phyloP scores from a whole-genome alignment of 2,888 invertebrate species.

The Eretmocerus hayati region DNA sequence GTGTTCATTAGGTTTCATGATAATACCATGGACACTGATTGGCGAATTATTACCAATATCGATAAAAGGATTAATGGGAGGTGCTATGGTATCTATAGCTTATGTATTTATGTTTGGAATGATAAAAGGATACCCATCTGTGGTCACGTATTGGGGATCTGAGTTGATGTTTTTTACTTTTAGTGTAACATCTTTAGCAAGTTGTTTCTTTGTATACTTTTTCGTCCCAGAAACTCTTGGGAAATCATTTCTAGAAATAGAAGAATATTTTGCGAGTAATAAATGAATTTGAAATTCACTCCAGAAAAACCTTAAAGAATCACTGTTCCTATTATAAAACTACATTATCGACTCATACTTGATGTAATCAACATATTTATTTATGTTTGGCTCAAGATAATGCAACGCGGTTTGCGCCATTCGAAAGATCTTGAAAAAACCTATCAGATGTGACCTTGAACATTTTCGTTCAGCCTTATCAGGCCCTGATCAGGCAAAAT shows the following conservation, averaged over 20 bases:
- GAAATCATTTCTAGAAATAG: slow-evolving; percentile 53
- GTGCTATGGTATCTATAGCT: slow-evolving; percentile 50
- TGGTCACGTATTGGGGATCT: slow-evolving; percentile 44
- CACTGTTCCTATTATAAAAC: too few species aligned
- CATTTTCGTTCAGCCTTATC: too few species aligned
- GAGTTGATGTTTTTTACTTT: slow-evolving; percentile 49
- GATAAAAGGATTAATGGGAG: slow-evolving; percentile 51
- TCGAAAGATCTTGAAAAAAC: too few species aligned
- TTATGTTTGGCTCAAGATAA: too few species aligned
- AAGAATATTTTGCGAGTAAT: slow-evolving; percentile 48
- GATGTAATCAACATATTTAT: too few species aligned
- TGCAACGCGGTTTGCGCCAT: too few species aligned
- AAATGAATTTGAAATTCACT: too few species aligned
- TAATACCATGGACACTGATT: slow-evolving; percentile 56
- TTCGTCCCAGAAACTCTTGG: slow-evolving; percentile 55
- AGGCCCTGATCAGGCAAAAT: too few species aligned
- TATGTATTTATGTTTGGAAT: slow-evolving; percentile 53
- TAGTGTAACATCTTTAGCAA: slow-evolving; percentile 45
- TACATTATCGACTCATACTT: too few species aligned
- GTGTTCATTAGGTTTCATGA: slow-evolving; percentile 51
- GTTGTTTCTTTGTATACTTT: slow-evolving; percentile 47
- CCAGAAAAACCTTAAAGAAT: too few species aligned
- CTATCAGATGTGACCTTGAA: too few species aligned
- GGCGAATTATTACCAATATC: slow-evolving; percentile 51
- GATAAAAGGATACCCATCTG: slow-evolving; percentile 50